These are phyloP conservation scores for Glaucomys volans DNA, from an alignment of 2,113 vertebrate species.

Conservation along the genomic window DNA sequence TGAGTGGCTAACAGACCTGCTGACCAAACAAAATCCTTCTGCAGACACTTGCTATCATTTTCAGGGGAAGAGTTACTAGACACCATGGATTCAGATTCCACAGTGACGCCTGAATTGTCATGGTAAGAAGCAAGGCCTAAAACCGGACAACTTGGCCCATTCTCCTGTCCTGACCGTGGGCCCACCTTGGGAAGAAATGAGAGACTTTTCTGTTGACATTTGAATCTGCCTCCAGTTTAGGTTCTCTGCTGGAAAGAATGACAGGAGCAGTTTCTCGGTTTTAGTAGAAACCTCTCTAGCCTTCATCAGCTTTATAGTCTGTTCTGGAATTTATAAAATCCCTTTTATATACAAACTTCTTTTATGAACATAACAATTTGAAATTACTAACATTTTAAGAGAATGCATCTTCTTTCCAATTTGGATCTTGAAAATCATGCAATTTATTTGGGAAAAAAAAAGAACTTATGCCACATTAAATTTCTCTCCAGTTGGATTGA, in stretches of 20 bases:
- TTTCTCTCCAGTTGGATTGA: background rate
- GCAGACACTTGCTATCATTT: background rate
- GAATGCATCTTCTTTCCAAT: background rate
- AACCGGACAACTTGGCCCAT: background rate
- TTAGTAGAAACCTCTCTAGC: background rate
- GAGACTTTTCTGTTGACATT: background rate
- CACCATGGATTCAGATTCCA: background rate
- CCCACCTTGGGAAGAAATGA: background rate
- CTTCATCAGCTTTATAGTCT: background rate
- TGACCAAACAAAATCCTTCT: background rate
- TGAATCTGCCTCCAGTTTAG: background rate
- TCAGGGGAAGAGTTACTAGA: background rate
- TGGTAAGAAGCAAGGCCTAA: background rate
- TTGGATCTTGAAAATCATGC: background rate
- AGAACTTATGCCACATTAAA: background rate
- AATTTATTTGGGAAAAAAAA: background rate
- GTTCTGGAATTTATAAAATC: background rate
- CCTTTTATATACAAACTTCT: background rate
- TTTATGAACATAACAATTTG: background rate
- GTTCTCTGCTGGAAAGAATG: background rate
- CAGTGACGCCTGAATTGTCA: background rate
- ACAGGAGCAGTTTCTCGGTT: background rate
- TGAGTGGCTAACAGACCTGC: background rate
- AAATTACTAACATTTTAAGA: slow-evolving; percentile 28
- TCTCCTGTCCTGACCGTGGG: background rate